Conservation (phyloP, 1,140 invertebrate genomes). For the Apis mellifera region Amel_HAv3.1 CM009936.2:15576501-15577000, state of each 20-base stretch:
- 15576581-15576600: constrained; percentile 43
- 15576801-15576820: constrained; percentile 29
- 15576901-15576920: background rate
- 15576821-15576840: constrained; percentile 5
- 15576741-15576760: constrained; percentile 71
- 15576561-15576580: constrained; percentile 52
- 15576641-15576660: constrained; percentile 20
- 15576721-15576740: constrained; percentile 76
- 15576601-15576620: constrained; percentile 34
- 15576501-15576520: constrained; percentile 75
- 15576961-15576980: background rate
- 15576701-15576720: constrained; percentile 47
- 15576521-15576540: constrained; percentile 71
- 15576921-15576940: background rate
- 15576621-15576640: constrained; percentile 36
- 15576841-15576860: background rate
- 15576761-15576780: constrained; percentile 69
- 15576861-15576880: background rate
- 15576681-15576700: constrained; percentile 24
- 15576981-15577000: no score
- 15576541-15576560: constrained; percentile 66
- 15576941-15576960: no score
- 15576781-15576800: constrained; percentile 57
- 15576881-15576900: background rate
- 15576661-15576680: constrained; percentile 21